Percentiles rank a stretch among this genome's conserved stretches.
Conservation (phyloP, 2,797 vertebrate species). For the Coccyzus lansbergi region DNA sequence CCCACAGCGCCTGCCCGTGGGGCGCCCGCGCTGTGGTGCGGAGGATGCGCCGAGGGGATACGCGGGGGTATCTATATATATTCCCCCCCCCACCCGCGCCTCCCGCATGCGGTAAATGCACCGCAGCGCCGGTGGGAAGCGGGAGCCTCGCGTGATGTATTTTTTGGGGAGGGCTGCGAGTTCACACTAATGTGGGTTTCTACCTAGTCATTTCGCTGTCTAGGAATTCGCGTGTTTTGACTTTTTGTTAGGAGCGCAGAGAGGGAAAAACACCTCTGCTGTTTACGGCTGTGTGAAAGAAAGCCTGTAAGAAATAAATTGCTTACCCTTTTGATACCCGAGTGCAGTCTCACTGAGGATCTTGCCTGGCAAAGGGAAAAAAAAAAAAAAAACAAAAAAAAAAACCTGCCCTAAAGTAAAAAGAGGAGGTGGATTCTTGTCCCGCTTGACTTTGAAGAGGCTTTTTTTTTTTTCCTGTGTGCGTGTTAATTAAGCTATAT, state of each 20-base stretch:
- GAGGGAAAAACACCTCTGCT: not conserved
- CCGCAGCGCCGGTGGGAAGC: no score
- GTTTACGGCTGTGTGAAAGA: not conserved
- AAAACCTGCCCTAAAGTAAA: not conserved
- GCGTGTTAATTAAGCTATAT: not conserved
- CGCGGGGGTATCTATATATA: no score
- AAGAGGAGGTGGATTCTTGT: not conserved
- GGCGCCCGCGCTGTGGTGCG: no score
- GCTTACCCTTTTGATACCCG: not conserved
- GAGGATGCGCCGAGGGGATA: no score
- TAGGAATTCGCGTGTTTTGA: conserved; percentile 40
- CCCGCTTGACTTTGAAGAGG: not conserved
- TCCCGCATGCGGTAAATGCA: no score
- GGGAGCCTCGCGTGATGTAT: no score
- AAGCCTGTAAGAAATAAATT: not conserved
- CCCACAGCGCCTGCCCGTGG: not conserved
- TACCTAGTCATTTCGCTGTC: conserved; percentile 31
- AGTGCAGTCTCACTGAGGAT: not conserved
- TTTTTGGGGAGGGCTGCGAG: not conserved
- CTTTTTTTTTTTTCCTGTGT: not conserved
- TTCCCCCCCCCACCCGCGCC: no score
- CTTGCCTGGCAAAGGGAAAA: not conserved
- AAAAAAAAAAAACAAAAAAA: no score
- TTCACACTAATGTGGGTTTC: not conserved
- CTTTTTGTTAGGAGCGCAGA: not conserved